A percentile compares a stretch with the other conserved stretches of the same genome.
Evolutionary conservation across 2,113 vertebrate species (phyloP).

Genomic region (Oplegnathus fasciatus): DNA sequence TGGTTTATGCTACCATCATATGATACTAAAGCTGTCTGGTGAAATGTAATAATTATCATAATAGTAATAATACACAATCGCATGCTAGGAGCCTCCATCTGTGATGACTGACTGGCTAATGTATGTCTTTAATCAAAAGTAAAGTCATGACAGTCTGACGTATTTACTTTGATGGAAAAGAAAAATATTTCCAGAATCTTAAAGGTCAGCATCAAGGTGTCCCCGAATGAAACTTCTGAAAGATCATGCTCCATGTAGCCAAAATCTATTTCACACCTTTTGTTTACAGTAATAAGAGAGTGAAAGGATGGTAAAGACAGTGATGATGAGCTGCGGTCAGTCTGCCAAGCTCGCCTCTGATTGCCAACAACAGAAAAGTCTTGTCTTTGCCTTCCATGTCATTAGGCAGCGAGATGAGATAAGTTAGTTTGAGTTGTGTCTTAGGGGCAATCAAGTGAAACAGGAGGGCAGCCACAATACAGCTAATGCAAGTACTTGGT

Average conservation of each 20-base stretch:
- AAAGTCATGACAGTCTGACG: neutral
- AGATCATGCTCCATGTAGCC: neutral
- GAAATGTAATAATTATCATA: constrained; percentile 1
- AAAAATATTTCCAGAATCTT: too few relatives aligned
- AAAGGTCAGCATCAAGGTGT: too few relatives aligned
- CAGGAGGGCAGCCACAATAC: neutral
- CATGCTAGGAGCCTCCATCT: neutral
- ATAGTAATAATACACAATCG: neutral
- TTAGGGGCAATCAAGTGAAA: constrained; percentile 2
- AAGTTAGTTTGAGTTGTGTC: constrained; percentile 3
- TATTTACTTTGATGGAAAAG: neutral
- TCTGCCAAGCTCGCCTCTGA: neutral
- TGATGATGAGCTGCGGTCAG: neutral
- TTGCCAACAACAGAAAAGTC: neutral
- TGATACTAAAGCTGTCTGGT: neutral
- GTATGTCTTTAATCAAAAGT: neutral
- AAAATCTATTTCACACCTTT: neutral
- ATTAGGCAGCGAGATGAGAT: neutral
- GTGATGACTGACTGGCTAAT: neutral
- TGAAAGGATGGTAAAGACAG: neutral
- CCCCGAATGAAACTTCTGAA: neutral
- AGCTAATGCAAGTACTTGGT: neutral
- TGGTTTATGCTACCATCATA: too few relatives aligned
- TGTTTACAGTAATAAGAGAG: neutral
- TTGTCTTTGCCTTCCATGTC: neutral